Conservation (phyloP, 2,113 vertebrate species). For the Argyrosomus japonicus region DNA sequence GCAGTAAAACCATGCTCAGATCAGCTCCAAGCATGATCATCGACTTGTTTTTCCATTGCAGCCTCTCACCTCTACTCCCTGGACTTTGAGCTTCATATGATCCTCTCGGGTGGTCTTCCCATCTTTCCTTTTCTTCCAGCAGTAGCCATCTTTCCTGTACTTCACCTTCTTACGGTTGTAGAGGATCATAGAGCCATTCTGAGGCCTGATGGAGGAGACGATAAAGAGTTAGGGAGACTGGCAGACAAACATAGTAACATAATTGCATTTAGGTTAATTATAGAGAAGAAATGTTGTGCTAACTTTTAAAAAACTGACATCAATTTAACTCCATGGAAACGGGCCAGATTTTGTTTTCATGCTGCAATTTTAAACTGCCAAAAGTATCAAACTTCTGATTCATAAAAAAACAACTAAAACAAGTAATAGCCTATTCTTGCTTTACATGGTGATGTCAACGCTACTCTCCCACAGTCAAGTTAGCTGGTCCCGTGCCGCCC, state of each 20-base stretch:
- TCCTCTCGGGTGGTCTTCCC: constrained; percentile 95
- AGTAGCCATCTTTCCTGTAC: constrained; percentile 94
- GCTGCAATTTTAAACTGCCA: not conserved
- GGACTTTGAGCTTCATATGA: constrained; percentile 96
- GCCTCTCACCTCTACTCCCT: constrained; percentile 90
- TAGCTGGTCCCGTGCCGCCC: constrained; percentile 26
- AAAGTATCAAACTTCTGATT: constrained; percentile 17
- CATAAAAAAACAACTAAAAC: constrained; percentile 7
- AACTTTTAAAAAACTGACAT: not conserved
- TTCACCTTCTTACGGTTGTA: constrained; percentile 96
- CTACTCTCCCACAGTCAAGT: constrained; percentile 43
- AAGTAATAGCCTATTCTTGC: not conserved
- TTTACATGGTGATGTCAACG: constrained; percentile 35
- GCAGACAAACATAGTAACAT: not conserved
- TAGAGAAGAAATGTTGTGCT: not conserved
- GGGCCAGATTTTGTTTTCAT: not conserved
- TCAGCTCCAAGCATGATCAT: constrained; percentile 53
- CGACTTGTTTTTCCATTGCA: constrained; percentile 59
- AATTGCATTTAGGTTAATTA: constrained; percentile 9
- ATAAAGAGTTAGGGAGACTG: constrained; percentile 17
- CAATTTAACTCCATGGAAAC: constrained; percentile 6
- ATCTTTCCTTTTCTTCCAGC: constrained; percentile 95
- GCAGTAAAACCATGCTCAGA: constrained; percentile 44
- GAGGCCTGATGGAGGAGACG: constrained; percentile 81
- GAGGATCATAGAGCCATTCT: constrained; percentile 93